Base-by-base conservation (phyloP, 2,888 invertebrate species). In the Azorinus chamasolen region DNA sequence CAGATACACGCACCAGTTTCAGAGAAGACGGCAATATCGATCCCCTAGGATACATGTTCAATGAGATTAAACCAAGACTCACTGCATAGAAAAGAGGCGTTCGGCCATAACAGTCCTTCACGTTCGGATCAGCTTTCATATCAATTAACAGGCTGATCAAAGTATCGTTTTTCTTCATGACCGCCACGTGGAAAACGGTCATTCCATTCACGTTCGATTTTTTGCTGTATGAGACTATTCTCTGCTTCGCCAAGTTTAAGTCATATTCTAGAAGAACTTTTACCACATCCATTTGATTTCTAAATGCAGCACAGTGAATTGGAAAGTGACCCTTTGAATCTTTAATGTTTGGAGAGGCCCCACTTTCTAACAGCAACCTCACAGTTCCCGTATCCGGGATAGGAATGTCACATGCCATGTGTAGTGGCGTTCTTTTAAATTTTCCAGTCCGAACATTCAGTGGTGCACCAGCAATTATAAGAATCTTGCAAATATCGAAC, bases 401-500 rank as follows among this genome's bases (percentile, higher is more conserved):
- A 10, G 62, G 69, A 22, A 65, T 27, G 62, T 78, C 78, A 27
- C 43, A 59, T 16, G 78, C 73, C 18, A 65, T 53, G 25, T 78
- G 78, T 22, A 78, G 27, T 41, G 78, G 78, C 2, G 73, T 65
- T 46, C 70, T 53, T 45, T 73, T 73, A 43, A 65, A 78, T 46
- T 65, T 69, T 2, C 51, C 43, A n/a, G 51, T 50, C 22, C 46
- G 59, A 5, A 39, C 46, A 55, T 73, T 51, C 16, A 73, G n/a
- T 20, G 68, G 69, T 2, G 73, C 59, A 43, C 58, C 62, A n/a
- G 45, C 32, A 0, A 69, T 62, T 20, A 72, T 18, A 25, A 78
- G 50, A 6, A 61, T 12, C 24, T 66, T 24, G 2, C 45, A 25
- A 14, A 72, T 43, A 5, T 64, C 64, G 16, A 20, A 18, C 3